Evolutionary conservation across 1,140 invertebrate genomes (phyloP), one percentile per base, ranked within the genome.

Genomic region (Ditylenchus dipsaci): DNA sequence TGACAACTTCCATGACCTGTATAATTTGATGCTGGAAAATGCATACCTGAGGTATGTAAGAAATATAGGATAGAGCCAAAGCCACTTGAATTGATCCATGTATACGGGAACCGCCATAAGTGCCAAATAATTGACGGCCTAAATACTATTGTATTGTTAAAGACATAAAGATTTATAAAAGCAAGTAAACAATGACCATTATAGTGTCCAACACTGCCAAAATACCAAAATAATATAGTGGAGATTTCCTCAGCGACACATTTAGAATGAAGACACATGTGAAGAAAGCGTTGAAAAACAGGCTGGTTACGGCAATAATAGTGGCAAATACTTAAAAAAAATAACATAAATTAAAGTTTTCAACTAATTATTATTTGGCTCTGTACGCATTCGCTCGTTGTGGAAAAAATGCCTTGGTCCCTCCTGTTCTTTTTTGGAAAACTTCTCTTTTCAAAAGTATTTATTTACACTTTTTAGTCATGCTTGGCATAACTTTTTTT

Each of bases 71-170:
- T 82, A 81, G 1, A 81, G 65, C 63, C 71, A 76, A 8, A 82
- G 74, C 13, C 38, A 67, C 15, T 61, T 43, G 43, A 71, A 70
- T 30, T 70, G 66, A 60, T 70, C 68, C 68, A 70, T 79, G 64
- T 81, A 81, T 11, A 83, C 79, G 19, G 80, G 81, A 26, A 83
- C 81, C 57, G 71, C 68, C 81, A 81, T 82, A 26, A 81, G 60
- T 26, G 71, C 63, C 19, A 83, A 56, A 68, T 81, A 81, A 65
- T 83, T 83, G 27, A 83, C 17, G 15, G 78, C 79, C 33, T 38
- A 38, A 38, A 38, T 11, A 38, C 3, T 5, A 38, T 11, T 38
- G 3, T 38, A 5, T 38, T 38, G 11, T 38, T 38, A 3, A 38
- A 38, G 11, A 38, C 3, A 38, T 38, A 38, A 11, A n/a, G n/a